Base-by-base conservation (phyloP, 2,797 vertebrate species). In the Syndactyla subalaris region DNA sequence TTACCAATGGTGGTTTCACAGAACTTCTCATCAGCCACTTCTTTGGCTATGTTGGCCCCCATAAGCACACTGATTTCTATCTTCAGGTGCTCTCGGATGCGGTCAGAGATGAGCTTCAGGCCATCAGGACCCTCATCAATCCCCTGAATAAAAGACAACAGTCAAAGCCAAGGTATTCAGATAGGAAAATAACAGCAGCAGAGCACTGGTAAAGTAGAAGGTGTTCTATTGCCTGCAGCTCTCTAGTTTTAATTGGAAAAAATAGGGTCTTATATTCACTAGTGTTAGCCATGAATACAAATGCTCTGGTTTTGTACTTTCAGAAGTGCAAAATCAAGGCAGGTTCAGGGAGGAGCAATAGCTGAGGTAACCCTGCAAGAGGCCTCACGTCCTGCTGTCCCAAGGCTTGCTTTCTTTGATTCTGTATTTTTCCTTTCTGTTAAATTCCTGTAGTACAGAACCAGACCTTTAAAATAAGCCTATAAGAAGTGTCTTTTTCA, bases 1-100 rank as follows among this genome's bases (percentile, higher is more conserved):
- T 97, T 92, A 99, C 98, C 99, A 8, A 99, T 98, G 67, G 99
- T 99, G 70, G 98, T 99, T 98, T 99, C 99, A 61, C 99, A 99
- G 97, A 99, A 99, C 97, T 99, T 98, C 97, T 98, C 98, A 3
- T 98, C 98, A 1, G 99, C 99, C 94, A 99, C 99, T 96, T 99
- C 99, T 32, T 67, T 99, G 83, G 99, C 99, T 51, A 99, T 99
- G 97, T 99, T 99, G 62, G 99, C 99, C 24, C 99, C 99, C 99
- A 99, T 99, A 36, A 99, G 98, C 76, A 99, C 99, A 7, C 98
- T 98, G 92, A 99, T 97, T 14, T 99, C 98, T 17, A 99, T 98
- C 65, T 98, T 97, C 67, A 99, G 98, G 81, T 98, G 98, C 92
- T 98, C 98, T 63, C 98, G 97, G 96, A 99, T 99, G 97, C 99